These are phyloP conservation scores for Ranitomeya imitator DNA, from an alignment of 2,113 vertebrate genomes.

Conservation along the genomic window DNA sequence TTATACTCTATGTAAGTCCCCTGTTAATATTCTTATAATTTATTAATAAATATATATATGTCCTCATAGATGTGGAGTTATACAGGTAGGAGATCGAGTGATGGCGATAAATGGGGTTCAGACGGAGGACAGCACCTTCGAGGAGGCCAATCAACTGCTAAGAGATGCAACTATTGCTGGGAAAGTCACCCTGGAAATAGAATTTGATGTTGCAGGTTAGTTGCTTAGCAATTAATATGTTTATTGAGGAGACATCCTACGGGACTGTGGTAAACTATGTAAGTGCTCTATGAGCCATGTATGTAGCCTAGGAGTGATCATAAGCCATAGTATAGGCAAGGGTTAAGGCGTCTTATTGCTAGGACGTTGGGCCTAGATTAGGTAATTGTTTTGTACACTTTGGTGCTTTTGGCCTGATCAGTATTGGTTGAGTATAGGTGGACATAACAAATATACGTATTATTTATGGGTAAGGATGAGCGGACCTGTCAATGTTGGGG, in stretches of 20 bases:
- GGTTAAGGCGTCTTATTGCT: too few relatives aligned
- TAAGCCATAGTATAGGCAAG: neutral
- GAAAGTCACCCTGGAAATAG: conserved; percentile 97
- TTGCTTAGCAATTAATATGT: neutral
- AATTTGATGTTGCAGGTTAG: conserved; percentile 97
- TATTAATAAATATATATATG: neutral
- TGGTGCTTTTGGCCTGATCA: too few relatives aligned
- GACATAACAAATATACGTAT: too few relatives aligned
- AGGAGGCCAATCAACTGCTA: conserved; percentile 96
- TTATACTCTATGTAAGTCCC: neutral
- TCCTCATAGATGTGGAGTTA: conserved; percentile 77
- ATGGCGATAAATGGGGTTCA: conserved; percentile 93
- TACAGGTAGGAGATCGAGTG: conserved; percentile 97
- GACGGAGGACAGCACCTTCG: conserved; percentile 95
- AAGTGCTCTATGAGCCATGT: neutral
- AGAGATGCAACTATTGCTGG: conserved; percentile 91
- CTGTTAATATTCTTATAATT: neutral
- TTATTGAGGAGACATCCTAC: neutral
- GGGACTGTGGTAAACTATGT: neutral
- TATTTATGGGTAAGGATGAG: too few relatives aligned
- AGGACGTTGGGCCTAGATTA: too few relatives aligned
- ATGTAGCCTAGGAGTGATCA: neutral
- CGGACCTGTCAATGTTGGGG: too few relatives aligned
- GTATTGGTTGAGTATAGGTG: too few relatives aligned
- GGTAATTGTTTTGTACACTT: too few relatives aligned